phyloP scores from a whole-genome alignment of 2,797 vertebrate genomes.

The Coranthus polyacanthus region DNA sequence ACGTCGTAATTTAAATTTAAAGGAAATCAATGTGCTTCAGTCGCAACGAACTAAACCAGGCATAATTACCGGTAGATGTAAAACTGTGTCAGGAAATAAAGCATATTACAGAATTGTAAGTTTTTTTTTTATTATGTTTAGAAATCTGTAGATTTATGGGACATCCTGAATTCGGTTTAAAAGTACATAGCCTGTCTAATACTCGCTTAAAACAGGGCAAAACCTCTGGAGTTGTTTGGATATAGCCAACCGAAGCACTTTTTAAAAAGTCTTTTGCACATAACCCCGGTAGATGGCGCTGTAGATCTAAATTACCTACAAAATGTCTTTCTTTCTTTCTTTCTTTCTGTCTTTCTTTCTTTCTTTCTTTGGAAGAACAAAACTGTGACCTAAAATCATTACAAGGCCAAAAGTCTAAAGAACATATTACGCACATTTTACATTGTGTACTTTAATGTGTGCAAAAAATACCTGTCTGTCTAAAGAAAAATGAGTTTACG shows the following conservation, averaged over 20 bases:
- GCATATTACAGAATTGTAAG: no score
- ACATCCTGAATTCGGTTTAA: not conserved
- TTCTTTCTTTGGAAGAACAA: no score
- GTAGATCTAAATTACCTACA: conserved; percentile 4
- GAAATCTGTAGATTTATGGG: not conserved
- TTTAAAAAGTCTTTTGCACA: not conserved
- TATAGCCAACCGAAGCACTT: not conserved
- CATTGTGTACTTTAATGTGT: not conserved
- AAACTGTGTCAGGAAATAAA: not conserved
- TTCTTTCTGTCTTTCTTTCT: no score
- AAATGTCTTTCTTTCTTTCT: not conserved
- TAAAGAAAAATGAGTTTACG: not conserved
- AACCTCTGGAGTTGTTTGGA: not conserved
- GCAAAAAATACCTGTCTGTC: not conserved
- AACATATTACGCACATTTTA: not conserved
- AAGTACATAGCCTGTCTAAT: not conserved
- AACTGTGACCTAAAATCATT: no score
- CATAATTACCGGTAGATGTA: no score
- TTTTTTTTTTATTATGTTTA: no score
- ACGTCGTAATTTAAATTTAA: no score
- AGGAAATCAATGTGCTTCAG: not conserved
- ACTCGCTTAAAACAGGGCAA: not conserved
- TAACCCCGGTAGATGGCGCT: conserved; percentile 54
- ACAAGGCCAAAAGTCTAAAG: no score
- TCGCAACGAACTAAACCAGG: not conserved